Evolutionary conservation across 2,797 vertebrate species (phyloP).

Genomic region (Xenops minutus): DNA sequence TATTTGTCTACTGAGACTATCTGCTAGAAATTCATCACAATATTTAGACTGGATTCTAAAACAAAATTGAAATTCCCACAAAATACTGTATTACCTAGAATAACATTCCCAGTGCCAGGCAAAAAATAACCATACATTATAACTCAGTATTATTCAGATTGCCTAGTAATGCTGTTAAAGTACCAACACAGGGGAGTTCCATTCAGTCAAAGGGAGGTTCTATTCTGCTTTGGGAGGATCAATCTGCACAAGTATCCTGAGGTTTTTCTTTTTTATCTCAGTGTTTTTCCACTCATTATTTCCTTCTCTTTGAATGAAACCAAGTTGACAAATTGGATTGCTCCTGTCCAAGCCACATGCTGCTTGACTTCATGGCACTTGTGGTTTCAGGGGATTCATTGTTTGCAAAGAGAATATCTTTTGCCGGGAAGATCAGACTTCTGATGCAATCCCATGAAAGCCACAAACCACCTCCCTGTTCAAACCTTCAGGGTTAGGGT

Average conservation of each 20-base stretch:
- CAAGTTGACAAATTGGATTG: conserved; percentile 60
- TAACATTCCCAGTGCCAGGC: conserved; percentile 12
- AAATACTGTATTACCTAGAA: conserved; percentile 28
- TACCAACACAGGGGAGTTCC: background rate
- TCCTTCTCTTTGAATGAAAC: conserved; percentile 55
- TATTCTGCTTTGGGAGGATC: background rate
- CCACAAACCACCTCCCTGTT: conserved; percentile 62
- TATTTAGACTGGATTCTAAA: conserved; percentile 56
- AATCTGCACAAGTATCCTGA: conserved; percentile 4
- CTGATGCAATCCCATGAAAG: conserved; percentile 68
- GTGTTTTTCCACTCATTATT: conserved; percentile 57
- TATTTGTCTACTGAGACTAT: background rate
- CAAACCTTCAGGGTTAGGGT: conserved; percentile 21
- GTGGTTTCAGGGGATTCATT: conserved; percentile 61
- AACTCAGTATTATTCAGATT: conserved; percentile 9
- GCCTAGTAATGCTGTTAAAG: background rate
- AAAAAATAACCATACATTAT: background rate
- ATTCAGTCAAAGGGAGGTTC: background rate
- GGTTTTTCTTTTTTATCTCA: conserved; percentile 30
- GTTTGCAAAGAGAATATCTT: conserved; percentile 57
- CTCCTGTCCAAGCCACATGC: conserved; percentile 55
- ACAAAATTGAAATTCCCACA: conserved; percentile 31
- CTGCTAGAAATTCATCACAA: conserved; percentile 52
- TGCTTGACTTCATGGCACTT: conserved; percentile 61
- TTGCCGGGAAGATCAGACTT: conserved; percentile 62